Evolutionary conservation across 2,888 invertebrate genomes (phyloP).

Genomic region (Pachycephus smyrnensis): DNA sequence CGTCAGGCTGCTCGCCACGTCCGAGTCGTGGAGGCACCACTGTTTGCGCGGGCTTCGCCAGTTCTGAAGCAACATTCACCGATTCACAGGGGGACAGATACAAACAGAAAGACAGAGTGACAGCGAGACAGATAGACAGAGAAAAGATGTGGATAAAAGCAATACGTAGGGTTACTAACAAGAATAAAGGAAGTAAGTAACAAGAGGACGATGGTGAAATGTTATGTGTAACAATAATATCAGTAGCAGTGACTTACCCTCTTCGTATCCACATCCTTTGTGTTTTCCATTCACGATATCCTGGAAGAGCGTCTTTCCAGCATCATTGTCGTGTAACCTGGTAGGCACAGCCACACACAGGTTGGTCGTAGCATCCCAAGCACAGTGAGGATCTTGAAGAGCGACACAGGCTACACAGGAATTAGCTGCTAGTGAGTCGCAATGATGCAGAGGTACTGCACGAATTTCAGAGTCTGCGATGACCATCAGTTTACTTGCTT

Average conservation of each 20-base stretch:
- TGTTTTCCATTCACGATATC: constrained; percentile 80
- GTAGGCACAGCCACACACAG: constrained; percentile 71
- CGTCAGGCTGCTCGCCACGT: constrained; percentile 70
- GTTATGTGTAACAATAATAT: too few species aligned
- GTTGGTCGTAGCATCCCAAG: constrained; percentile 83
- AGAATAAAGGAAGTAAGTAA: too few species aligned
- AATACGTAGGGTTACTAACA: constrained; percentile 1
- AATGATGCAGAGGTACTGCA: constrained; percentile 88
- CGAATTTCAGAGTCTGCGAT: constrained; percentile 89
- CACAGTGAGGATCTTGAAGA: constrained; percentile 97
- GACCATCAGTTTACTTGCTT: constrained; percentile 86
- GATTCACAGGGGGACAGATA: constrained; percentile 44
- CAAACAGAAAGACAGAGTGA: constrained; percentile 38
- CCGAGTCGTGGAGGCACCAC: constrained; percentile 68
- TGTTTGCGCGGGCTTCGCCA: constrained; percentile 63
- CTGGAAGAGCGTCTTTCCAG: constrained; percentile 75
- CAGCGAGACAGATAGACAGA: constrained; percentile 26
- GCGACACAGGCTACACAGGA: constrained; percentile 85
- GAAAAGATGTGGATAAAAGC: constrained; percentile 4
- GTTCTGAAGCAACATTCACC: constrained; percentile 58
- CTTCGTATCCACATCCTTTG: constrained; percentile 68
- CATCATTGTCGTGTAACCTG: constrained; percentile 73
- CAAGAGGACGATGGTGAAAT: too few species aligned
- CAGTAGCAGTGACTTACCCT: constrained; percentile 45
- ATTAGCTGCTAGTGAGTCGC: constrained; percentile 67